Base-by-base conservation (phyloP, 2,797 vertebrate species). In the Monodelphis domestica region DNA sequence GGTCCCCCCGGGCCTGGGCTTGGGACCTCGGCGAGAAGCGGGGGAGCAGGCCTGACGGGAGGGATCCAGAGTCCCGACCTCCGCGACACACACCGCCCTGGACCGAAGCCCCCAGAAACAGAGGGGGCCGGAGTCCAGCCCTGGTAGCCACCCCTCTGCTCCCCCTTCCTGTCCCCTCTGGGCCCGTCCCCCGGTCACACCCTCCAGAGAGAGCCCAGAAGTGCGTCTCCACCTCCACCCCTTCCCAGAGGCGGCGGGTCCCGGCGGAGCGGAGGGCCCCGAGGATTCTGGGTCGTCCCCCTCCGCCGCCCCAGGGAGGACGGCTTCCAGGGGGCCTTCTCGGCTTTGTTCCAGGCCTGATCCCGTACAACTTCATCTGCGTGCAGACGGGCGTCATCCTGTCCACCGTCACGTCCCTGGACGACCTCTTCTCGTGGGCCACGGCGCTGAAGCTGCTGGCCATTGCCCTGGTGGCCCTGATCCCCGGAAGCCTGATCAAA, bases 361-460 rank as follows among this genome's bases (percentile, higher is more conserved):
- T 99, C 90, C 99, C 99, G 0, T 99, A 99, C 97, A 99, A 99
- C 97, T 99, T 99, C 98, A 99, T 99, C 98, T 99, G 99, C 3
- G 99, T 99, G 53, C 99, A 99, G 98, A 99, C 99, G 0, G 99
- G 99, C 52, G 99, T 99, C 95, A 99, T 99, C 98, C 98, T 99
- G 93, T 99, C 99, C 0, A 99, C 99, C 30, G 97, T 99, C 94
- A 99, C 99, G 1, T 99, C 99, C 26, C 98, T 99, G 97, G 99
- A 99, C 92, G 98, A 99, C 94, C 97, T 99, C 94, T 99, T 99
- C 97, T 99, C 99, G 50, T 99, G 99, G 99, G 98, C 97, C 87
- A 99, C 99, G 0, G 97, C 99, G 95, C 96, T 99, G 91, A 99
- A 99, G 97, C 98, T 99, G 97, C 97, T 99, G 93, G 98, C 98